Evolutionary conservation across 35 echinoderm and acorn worm species (phyloP).

Genomic region (Heliocidaris erythrogramma): DNA sequence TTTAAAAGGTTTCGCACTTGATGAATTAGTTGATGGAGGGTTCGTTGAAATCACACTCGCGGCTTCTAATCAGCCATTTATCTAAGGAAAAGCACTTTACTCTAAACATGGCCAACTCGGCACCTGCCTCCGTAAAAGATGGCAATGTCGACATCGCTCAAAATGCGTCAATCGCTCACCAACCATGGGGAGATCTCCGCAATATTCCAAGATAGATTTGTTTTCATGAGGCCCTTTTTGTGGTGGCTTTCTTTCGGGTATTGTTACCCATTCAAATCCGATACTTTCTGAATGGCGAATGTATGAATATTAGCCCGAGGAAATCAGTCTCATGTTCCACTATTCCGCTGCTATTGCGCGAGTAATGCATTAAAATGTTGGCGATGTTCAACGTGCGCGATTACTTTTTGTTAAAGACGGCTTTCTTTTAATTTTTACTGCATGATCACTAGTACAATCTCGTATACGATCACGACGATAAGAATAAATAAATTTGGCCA

Average conservation of each 20-base stretch:
- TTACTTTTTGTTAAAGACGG: not conserved
- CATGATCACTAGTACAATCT: not conserved
- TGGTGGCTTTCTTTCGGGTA: not conserved
- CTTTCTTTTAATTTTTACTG: not conserved
- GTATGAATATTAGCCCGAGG: conserved; percentile 31
- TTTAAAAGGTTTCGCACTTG: conserved; percentile 40
- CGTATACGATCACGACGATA: not conserved
- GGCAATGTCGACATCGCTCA: not conserved
- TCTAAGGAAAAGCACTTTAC: conserved; percentile 39
- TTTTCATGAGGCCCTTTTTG: conserved; percentile 7
- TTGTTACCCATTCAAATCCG: conserved; percentile 26
- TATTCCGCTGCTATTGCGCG: not conserved
- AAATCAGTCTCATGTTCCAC: conserved; percentile 2
- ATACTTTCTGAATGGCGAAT: conserved; percentile 36
- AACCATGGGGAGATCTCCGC: conserved; percentile 1
- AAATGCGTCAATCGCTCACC: not conserved
- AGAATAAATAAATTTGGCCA: not conserved
- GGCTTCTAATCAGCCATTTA: conserved; percentile 42
- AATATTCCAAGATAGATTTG: conserved; percentile 18
- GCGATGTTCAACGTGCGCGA: not conserved
- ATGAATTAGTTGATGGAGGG: conserved; percentile 40
- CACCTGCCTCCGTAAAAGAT: not conserved
- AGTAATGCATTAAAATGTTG: not conserved
- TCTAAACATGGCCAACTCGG: conserved; percentile 34
- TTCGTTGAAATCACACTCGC: conserved; percentile 28